These are phyloP conservation scores for Leptothorax acervorum DNA, from an alignment of 2,888 invertebrate genomes.

Conservation along the genomic window DNA sequence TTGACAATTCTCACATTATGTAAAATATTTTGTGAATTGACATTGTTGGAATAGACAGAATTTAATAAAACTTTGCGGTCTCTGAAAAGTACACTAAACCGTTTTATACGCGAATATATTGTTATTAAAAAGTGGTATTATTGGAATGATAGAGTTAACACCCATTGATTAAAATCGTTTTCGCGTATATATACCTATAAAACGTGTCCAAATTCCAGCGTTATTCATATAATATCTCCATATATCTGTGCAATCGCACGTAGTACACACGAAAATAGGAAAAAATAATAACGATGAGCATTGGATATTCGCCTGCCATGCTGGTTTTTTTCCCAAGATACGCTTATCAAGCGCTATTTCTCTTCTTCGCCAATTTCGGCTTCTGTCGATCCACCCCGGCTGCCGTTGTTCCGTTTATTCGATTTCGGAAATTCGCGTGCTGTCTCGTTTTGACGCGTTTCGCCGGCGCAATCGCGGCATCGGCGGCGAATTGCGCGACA, in stretches of 20 bases:
- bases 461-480: constrained; percentile 28
- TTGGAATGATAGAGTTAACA: not conserved
- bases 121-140: not conserved
- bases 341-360: constrained; percentile 28
- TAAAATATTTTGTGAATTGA: not conserved
- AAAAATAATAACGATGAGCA: not conserved
- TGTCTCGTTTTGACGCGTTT: constrained; percentile 31
- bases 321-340: not conserved
- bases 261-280: not conserved
- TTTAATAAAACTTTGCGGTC: not conserved
- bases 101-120: not conserved
- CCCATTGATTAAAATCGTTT: not conserved
- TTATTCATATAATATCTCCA: not conserved
- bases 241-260: not conserved
- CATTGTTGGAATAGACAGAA: not conserved
- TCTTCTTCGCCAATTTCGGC: constrained; percentile 32
- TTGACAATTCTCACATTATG: not conserved
- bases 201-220: not conserved
- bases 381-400: constrained; percentile 21
- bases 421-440: constrained; percentile 52
- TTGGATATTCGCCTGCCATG: not conserved
- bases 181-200: not conserved
- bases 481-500: constrained; percentile 52
- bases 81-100: not conserved
- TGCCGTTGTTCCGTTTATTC: constrained; percentile 19